Conservation (phyloP, 2,888 invertebrate genomes). For the Ormyrus rosae region DNA sequence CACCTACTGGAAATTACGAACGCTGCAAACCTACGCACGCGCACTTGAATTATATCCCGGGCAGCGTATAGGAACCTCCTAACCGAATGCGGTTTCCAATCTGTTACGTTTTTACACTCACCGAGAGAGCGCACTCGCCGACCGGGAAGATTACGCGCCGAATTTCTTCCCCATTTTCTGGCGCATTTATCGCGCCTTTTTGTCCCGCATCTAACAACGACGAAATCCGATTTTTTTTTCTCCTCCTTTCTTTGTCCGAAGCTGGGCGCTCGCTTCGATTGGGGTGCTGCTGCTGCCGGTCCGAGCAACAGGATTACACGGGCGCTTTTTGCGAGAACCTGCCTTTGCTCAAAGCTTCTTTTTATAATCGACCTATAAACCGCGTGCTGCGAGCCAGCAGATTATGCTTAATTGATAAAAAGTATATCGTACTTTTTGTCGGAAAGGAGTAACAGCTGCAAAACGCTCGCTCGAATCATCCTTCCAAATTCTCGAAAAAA, state of each 20-base stretch:
- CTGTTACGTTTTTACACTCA: conserved; percentile 72
- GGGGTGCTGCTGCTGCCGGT: neutral
- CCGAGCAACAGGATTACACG: conserved; percentile 39
- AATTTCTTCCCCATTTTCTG: conserved; percentile 56
- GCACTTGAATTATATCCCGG: neutral
- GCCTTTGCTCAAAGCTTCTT: neutral
- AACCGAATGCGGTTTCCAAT: conserved; percentile 75
- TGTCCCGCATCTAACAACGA: conserved; percentile 16
- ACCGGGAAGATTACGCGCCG: conserved; percentile 59
- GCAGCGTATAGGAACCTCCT: conserved; percentile 2
- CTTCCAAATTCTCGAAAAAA: no score
- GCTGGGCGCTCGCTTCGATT: neutral
- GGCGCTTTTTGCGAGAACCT: neutral
- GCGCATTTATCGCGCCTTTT: conserved; percentile 56
- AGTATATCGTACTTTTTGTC: neutral
- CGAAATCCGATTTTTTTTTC: conserved; percentile 45
- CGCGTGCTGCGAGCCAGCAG: neutral
- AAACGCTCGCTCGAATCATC: no score
- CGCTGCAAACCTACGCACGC: conserved; percentile 31
- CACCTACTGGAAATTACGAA: conserved; percentile 63
- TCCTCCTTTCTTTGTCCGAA: conserved; percentile 12
- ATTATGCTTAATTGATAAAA: neutral
- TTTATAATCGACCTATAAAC: neutral
- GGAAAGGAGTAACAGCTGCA: neutral
- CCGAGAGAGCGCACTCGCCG: conserved; percentile 32